Evolutionary conservation across 2,797 vertebrate species (phyloP).

Genomic region (Acipenser transmontanus): DNA sequence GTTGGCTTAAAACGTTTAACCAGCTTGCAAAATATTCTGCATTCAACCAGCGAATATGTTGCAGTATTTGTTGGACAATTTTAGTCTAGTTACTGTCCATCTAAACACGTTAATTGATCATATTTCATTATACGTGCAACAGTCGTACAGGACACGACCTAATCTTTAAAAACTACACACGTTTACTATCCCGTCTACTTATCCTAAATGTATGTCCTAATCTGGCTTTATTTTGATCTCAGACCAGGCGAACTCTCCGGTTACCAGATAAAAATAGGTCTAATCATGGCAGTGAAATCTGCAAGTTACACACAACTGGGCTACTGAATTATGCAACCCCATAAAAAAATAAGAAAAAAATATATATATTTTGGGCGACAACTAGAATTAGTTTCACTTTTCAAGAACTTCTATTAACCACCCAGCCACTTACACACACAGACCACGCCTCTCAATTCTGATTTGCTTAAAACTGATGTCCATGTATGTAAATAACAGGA

Average conservation of each 20-base stretch:
- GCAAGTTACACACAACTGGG: not conserved
- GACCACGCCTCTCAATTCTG: conserved; percentile 24
- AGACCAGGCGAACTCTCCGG: not conserved
- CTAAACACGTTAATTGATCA: too few species aligned
- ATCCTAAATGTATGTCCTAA: conserved; percentile 1
- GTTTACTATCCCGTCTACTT: not conserved
- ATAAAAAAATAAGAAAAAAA: too few species aligned
- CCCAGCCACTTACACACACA: conserved; percentile 4
- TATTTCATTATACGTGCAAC: too few species aligned
- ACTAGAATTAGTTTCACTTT: too few species aligned
- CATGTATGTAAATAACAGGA: conserved; percentile 34
- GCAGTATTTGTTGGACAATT: too few species aligned
- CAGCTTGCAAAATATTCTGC: too few species aligned
- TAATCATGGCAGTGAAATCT: not conserved
- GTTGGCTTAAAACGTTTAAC: too few species aligned
- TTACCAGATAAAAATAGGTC: not conserved
- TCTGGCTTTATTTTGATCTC: conserved; percentile 5
- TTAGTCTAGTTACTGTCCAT: too few species aligned
- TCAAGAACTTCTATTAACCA: too few species aligned
- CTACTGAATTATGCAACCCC: too few species aligned
- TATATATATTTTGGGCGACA: conserved; percentile 11
- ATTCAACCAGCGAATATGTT: too few species aligned
- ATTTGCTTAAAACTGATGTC: conserved; percentile 26
- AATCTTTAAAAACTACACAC: conserved; percentile 1
- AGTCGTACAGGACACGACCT: too few species aligned